Percentiles rank a stretch among this genome's conserved stretches.
Conservation (phyloP, 2,888 invertebrate species). For the Dermolepida albohirtum region DNA sequence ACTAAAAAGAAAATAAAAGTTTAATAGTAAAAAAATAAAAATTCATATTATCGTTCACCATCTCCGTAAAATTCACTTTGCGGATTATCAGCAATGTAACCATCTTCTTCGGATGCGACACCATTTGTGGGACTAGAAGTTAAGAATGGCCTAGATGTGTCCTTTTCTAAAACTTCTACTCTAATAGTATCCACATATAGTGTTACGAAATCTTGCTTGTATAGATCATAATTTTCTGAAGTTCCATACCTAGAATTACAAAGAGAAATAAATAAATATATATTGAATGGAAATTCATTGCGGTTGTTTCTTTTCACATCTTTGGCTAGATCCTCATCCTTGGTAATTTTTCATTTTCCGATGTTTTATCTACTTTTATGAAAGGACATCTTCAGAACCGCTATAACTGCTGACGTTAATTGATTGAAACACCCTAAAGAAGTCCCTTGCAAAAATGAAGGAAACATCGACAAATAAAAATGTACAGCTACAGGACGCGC, state of each 20-base stretch:
- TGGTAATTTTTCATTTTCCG: no score
- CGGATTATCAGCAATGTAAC: conserved; percentile 83
- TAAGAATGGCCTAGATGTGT: conserved; percentile 76
- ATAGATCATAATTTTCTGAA: conserved; percentile 52
- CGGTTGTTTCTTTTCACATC: no score
- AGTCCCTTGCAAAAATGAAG: no score
- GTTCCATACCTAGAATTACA: conserved; percentile 66
- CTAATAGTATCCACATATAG: conserved; percentile 85
- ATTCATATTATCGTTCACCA: conserved; percentile 66
- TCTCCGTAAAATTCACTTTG: conserved; percentile 87
- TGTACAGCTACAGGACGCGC: no score
- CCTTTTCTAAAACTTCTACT: conserved; percentile 72
- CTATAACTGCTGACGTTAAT: no score
- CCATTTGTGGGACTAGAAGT: conserved; percentile 96
- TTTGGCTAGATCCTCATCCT: no score
- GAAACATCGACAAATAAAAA: no score
- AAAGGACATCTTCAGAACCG: no score
- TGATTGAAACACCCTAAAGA: no score
- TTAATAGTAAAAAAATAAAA: not conserved
- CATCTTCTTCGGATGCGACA: conserved; percentile 75
- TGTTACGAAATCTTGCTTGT: conserved; percentile 80
- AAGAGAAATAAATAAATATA: no score
- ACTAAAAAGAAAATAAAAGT: conserved; percentile 68
- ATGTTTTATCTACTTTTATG: no score
- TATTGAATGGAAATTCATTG: no score